phyloP scores from a whole-genome alignment of 2,113 vertebrate species.

The Lophochroa leadbeateri region DNA sequence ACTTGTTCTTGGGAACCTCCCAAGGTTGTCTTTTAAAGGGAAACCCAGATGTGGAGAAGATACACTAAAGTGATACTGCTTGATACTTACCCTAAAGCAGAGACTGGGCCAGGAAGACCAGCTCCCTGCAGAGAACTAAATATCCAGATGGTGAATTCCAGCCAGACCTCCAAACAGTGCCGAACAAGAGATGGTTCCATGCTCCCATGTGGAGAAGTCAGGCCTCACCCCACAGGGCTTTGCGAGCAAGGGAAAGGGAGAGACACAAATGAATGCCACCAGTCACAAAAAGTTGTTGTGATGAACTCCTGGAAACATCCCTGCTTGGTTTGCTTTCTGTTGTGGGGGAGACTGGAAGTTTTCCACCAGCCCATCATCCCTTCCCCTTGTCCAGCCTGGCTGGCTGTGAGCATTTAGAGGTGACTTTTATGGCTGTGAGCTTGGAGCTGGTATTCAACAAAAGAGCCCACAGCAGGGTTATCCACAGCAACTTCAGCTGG shows the following conservation, averaged over 20 bases:
- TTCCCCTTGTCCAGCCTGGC: not conserved
- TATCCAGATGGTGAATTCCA: slow-evolving; percentile 8
- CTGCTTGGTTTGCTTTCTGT: not conserved
- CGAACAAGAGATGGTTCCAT: not conserved
- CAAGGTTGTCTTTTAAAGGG: not conserved
- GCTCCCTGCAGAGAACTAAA: slow-evolving; percentile 43
- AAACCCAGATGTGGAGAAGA: slow-evolving; percentile 3
- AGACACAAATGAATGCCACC: not conserved
- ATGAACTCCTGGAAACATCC: not conserved
- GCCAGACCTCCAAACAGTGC: not conserved
- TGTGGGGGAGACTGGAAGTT: not conserved
- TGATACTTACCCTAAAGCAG: not conserved
- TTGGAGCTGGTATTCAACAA: not conserved
- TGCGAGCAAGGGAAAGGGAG: not conserved
- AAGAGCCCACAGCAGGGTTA: not conserved
- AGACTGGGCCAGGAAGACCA: not conserved
- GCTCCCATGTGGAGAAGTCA: not conserved
- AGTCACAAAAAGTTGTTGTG: not conserved
- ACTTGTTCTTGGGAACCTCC: not conserved
- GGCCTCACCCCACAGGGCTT: not conserved
- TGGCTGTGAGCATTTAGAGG: not conserved
- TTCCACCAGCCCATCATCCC: not conserved
- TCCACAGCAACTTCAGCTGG: not conserved
- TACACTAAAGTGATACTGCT: not conserved
- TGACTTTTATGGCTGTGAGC: not conserved